Percentiles rank a stretch among this genome's conserved stretches.
Evolutionary conservation across 1,140 invertebrate species (phyloP).

Genomic region (Propsilocerus akamusi): DNA sequence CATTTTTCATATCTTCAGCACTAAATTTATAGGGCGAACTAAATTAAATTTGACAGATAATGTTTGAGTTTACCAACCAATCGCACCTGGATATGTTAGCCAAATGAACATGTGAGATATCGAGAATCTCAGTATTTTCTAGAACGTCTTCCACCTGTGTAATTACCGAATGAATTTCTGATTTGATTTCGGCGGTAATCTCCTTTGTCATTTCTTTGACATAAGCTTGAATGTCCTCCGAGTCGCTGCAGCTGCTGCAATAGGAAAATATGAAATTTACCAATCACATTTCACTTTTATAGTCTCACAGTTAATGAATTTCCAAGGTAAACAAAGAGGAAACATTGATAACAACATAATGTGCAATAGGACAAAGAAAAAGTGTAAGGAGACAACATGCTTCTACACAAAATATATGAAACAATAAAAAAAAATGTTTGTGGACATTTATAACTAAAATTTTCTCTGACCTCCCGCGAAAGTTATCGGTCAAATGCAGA

Average conservation of each 20-base stretch:
- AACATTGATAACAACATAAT: too few species aligned
- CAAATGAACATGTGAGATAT: conserved; percentile 11
- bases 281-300: too few species aligned
- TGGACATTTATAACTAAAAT: too few species aligned
- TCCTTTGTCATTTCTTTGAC: conserved; percentile 57
- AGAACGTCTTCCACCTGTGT: conserved; percentile 56
- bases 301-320: too few species aligned
- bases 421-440: too few species aligned
- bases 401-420: too few species aligned
- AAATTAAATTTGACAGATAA: background rate
- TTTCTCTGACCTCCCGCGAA: too few species aligned
- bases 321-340: too few species aligned
- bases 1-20: conserved; percentile 24
- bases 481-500: too few species aligned
- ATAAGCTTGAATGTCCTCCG: conserved; percentile 44
- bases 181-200: conserved; percentile 60
- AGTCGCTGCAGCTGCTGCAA: conserved; percentile 1
- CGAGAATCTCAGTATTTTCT: conserved; percentile 36
- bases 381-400: too few species aligned
- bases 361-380: too few species aligned
- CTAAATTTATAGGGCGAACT: background rate
- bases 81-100: conserved; percentile 1
- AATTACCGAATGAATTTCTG: conserved; percentile 59
- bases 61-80: background rate
- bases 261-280: too few species aligned